Percentiles rank a stretch among this genome's conserved stretches.
These are phyloP conservation scores for Philantomba maxwellii DNA, from an alignment of 2,113 vertebrate species.

Conservation along the genomic window DNA sequence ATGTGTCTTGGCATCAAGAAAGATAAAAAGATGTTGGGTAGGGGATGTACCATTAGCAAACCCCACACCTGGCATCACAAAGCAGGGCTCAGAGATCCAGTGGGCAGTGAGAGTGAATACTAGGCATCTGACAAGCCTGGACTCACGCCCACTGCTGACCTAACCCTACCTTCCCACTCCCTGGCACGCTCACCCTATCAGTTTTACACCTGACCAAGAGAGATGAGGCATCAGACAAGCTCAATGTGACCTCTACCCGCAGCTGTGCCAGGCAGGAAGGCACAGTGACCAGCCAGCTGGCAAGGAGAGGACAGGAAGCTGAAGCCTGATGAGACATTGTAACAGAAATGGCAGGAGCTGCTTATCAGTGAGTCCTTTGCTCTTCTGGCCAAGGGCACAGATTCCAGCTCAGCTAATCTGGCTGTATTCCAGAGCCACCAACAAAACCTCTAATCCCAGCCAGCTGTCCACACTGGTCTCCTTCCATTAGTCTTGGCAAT, in stretches of 20 bases:
- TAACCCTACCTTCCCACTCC: neutral
- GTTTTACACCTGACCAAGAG: neutral
- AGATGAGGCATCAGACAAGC: neutral
- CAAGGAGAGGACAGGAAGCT: neutral
- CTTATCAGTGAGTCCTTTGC: constrained; percentile 30
- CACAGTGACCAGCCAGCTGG: constrained; percentile 13
- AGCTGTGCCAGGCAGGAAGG: neutral
- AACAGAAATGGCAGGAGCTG: constrained; percentile 28
- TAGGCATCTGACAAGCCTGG: neutral
- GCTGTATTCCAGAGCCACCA: constrained; percentile 28
- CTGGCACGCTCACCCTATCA: neutral
- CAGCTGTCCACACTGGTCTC: constrained; percentile 56
- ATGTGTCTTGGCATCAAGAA: neutral
- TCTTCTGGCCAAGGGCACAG: constrained; percentile 51
- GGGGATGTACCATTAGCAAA: neutral
- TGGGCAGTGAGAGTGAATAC: neutral
- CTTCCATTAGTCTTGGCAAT: constrained; percentile 4
- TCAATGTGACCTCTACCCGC: neutral
- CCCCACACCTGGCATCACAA: neutral
- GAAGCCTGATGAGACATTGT: constrained; percentile 31
- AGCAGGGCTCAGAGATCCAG: neutral
- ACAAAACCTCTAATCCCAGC: constrained; percentile 23
- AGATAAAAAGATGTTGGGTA: neutral
- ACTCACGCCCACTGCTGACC: neutral
- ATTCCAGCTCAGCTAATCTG: constrained; percentile 44